These are phyloP conservation scores for pig (Sus scrofa) DNA, from an alignment of 2,113 vertebrate genomes.

Conservation along the genomic window DNA sequence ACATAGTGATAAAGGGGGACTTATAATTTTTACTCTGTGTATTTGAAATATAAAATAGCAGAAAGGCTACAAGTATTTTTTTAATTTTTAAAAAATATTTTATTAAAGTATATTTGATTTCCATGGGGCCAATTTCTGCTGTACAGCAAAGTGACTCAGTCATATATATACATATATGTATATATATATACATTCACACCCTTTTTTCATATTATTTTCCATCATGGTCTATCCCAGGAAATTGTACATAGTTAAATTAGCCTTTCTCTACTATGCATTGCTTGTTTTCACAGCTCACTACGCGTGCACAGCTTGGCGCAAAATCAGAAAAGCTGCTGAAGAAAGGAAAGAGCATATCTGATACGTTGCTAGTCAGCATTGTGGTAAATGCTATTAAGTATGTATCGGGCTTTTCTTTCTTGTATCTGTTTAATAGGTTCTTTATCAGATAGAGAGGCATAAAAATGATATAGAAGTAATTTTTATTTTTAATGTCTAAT, in stretches of 20 bases:
- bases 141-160: too few species aligned
- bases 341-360: conserved; percentile 89
- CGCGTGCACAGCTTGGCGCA: conserved; percentile 88
- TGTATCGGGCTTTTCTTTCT: conserved; percentile 67
- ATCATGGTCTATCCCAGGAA: too few species aligned
- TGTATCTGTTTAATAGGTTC: background rate
- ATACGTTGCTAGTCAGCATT: conserved; percentile 91
- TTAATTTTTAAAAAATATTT: background rate
- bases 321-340: conserved; percentile 88
- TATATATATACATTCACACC: too few species aligned
- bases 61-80: background rate
- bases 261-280: background rate
- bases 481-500: conserved; percentile 26
- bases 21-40: background rate
- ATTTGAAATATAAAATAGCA: conserved; percentile 30
- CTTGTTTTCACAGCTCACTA: conserved; percentile 86
- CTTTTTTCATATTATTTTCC: too few species aligned
- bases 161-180: too few species aligned
- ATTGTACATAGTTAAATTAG: background rate
- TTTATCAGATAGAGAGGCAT: background rate
- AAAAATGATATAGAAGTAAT: background rate
- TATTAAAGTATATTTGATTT: too few species aligned
- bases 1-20: background rate
- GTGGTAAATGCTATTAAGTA: conserved; percentile 93
- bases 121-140: too few species aligned